A percentile compares a stretch with the other conserved stretches of the same genome.
Conservation (phyloP, 23 tunicate genomes). For the Botrylloides violaceus region DNA sequence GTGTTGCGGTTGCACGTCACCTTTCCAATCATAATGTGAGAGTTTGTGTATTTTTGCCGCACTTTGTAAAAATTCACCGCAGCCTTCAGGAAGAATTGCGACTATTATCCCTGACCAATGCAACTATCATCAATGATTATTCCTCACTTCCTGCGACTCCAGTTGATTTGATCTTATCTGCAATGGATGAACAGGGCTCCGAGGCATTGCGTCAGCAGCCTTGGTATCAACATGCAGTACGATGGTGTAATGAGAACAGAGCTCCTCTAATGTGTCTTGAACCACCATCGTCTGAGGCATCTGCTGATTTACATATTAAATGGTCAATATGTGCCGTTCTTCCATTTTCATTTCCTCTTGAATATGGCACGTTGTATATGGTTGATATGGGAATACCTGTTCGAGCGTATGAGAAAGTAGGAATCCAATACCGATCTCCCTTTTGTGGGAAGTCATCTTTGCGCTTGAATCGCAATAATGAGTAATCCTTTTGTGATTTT, state of each 20-base stretch:
- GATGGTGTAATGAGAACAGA: slow-evolving; percentile 51
- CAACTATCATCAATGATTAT: slow-evolving; percentile 39
- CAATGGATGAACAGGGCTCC: slow-evolving; percentile 51
- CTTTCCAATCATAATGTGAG: slow-evolving; percentile 69
- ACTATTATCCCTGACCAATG: slow-evolving; percentile 38
- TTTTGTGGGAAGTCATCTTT: slow-evolving; percentile 67
- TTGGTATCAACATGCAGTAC: slow-evolving; percentile 45
- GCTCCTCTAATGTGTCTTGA: slow-evolving; percentile 73
- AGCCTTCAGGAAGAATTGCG: slow-evolving; percentile 62
- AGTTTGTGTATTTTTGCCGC: slow-evolving; percentile 58
- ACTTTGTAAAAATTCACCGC: slow-evolving; percentile 69
- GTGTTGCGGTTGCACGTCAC: slow-evolving; percentile 73
- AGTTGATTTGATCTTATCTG: slow-evolving; percentile 59
- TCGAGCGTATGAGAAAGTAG: slow-evolving; percentile 39
- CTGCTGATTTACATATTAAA: slow-evolving; percentile 25
- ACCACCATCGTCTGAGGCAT: slow-evolving; percentile 39
- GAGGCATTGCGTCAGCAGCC: slow-evolving; percentile 34
- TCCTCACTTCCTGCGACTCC: slow-evolving; percentile 43
- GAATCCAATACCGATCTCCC: slow-evolving; percentile 70
- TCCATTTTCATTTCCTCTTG: slow-evolving; percentile 55
- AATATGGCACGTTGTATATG: slow-evolving; percentile 61
- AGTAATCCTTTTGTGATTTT: no score
- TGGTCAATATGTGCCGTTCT: slow-evolving; percentile 68
- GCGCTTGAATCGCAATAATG: slow-evolving; percentile 40
- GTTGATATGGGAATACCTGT: slow-evolving; percentile 52